Conservation (phyloP, 2,888 invertebrate species). For the Drosophila phalerata region DNA sequence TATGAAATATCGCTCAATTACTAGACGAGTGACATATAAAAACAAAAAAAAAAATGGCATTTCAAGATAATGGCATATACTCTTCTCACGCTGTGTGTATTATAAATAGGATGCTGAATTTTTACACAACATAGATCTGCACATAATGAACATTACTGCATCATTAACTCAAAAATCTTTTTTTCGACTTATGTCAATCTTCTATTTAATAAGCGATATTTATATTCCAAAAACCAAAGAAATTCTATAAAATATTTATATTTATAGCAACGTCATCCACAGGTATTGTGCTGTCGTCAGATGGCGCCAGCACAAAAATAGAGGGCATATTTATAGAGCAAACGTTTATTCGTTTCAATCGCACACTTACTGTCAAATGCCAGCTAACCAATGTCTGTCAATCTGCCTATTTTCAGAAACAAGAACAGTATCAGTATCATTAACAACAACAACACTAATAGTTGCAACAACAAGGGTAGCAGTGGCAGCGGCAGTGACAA, state of each 20-base stretch:
- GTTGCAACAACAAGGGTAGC: conserved; percentile 17
- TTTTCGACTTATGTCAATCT: no score
- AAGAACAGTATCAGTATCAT: background rate
- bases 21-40: no score
- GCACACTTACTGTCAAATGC: conserved; percentile 9
- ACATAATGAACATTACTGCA: no score
- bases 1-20: no score
- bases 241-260: background rate
- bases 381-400: conserved; percentile 37
- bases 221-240: no score
- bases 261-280: background rate
- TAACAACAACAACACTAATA: background rate
- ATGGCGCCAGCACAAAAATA: conserved; percentile 2
- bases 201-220: no score
- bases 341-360: background rate
- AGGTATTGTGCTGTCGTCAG: conserved; percentile 1
- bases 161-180: no score
- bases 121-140: no score
- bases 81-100: no score
- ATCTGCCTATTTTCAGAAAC: conserved; percentile 30
- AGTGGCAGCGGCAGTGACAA: conserved; percentile 10
- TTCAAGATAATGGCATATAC: no score
- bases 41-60: background rate
- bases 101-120: no score
- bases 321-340: conserved; percentile 12